phyloP scores from a whole-genome alignment of 1,140 invertebrate genomes.

The Drosophila nasuta region DNA sequence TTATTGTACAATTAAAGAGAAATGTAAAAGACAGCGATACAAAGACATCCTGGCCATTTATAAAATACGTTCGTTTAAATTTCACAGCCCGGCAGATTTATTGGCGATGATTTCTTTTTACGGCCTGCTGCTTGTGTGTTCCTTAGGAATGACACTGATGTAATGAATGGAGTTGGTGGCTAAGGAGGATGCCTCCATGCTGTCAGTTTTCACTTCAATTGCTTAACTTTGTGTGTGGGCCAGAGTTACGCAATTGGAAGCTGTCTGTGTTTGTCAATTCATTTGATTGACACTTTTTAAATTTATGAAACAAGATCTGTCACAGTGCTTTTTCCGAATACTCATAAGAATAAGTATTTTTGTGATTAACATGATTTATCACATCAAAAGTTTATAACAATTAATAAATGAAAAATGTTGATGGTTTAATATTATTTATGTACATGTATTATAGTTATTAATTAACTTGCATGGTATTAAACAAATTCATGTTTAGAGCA shows the following conservation, averaged over 20 bases:
- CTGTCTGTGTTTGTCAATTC: conserved; percentile 60
- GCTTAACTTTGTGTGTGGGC: conserved; percentile 42
- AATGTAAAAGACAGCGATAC: conserved; percentile 58
- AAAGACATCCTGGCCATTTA: conserved; percentile 60
- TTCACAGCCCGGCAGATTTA: conserved; percentile 65
- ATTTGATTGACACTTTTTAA: conserved; percentile 59
- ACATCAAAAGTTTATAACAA: background rate
- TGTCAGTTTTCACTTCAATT: background rate
- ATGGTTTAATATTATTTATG: too few species aligned
- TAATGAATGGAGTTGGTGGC: background rate
- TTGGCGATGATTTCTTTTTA: conserved; percentile 62
- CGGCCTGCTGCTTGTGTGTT: conserved; percentile 11
- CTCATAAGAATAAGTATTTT: conserved; percentile 4
- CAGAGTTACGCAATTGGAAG: conserved; percentile 31
- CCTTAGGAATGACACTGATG: conserved; percentile 2
- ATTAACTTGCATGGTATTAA: too few species aligned
- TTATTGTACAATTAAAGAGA: conserved; percentile 77
- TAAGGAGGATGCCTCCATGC: too few species aligned
- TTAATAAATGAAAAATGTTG: too few species aligned
- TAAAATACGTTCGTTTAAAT: conserved; percentile 54
- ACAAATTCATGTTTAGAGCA: too few species aligned
- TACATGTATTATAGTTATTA: too few species aligned
- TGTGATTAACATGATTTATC: conserved; percentile 20
- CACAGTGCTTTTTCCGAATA: conserved; percentile 26
- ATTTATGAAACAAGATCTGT: conserved; percentile 72